Conservation (phyloP, 2,113 vertebrate species). For the Potamarius usumacintae region DNA sequence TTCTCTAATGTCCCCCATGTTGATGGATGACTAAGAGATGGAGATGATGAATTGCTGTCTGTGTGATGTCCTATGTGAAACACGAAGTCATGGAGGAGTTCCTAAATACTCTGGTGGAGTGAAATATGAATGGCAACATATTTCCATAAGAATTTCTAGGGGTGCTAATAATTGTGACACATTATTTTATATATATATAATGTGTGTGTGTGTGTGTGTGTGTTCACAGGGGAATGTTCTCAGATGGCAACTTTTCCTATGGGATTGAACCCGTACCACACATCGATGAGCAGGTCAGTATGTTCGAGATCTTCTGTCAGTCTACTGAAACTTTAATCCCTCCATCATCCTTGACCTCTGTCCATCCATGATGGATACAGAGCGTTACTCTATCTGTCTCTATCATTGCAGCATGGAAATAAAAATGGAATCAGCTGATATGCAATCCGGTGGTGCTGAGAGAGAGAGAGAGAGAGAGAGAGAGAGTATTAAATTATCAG, state of each 20-base stretch:
- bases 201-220: slow-evolving; percentile 31
- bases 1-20: too few species aligned
- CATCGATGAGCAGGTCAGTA: slow-evolving; percentile 46
- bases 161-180: background rate
- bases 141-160: background rate
- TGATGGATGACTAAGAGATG: too few species aligned
- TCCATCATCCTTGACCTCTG: slow-evolving; percentile 8
- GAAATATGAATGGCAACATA: background rate
- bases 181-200: background rate
- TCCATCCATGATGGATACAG: background rate
- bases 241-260: slow-evolving; percentile 84
- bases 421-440: slow-evolving; percentile 46
- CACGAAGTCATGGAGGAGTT: background rate
- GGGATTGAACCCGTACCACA: slow-evolving; percentile 78
- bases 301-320: slow-evolving; percentile 4
- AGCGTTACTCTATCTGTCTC: slow-evolving; percentile 25
- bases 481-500: slow-evolving; percentile 27
- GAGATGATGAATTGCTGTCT: too few species aligned
- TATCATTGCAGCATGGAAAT: slow-evolving; percentile 54
- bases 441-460: slow-evolving; percentile 41
- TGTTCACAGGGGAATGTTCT: slow-evolving; percentile 86
- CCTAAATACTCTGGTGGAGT: background rate
- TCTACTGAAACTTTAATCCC: slow-evolving; percentile 32
- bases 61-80: too few species aligned
- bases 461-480: slow-evolving; percentile 9